Conservation (phyloP, 2,888 invertebrate species). For the Zele albiditarsus region DNA sequence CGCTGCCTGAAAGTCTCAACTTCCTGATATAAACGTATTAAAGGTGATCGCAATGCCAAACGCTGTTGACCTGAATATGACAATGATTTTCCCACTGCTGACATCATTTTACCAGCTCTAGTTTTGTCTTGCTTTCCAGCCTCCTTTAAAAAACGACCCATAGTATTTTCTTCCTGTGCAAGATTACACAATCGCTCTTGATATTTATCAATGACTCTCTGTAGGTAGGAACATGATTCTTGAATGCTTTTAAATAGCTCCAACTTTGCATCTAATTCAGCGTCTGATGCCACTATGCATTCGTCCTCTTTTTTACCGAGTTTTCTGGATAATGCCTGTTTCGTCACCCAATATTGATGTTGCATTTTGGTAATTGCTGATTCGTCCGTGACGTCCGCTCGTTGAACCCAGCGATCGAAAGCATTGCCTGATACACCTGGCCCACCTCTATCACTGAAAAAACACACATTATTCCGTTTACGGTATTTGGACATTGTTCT, state of each 20-base stretch:
- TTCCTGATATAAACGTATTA: conserved; percentile 92
- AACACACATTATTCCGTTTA: conserved; percentile 8
- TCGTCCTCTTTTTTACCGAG: conserved; percentile 98
- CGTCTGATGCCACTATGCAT: conserved; percentile 95
- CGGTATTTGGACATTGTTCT: neutral
- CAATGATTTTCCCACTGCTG: conserved; percentile 88
- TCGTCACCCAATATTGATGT: conserved; percentile 98
- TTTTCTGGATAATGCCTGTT: conserved; percentile 93
- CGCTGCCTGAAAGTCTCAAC: conserved; percentile 97
- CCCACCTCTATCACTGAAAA: conserved; percentile 61
- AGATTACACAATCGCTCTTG: conserved; percentile 93
- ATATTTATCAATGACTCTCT: conserved; percentile 92
- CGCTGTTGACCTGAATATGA: conserved; percentile 94
- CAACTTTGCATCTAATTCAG: conserved; percentile 96
- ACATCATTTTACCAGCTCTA: conserved; percentile 88
- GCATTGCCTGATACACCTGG: conserved; percentile 68
- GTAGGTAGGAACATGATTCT: conserved; percentile 89
- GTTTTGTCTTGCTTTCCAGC: conserved; percentile 91
- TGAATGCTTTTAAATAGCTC: conserved; percentile 94
- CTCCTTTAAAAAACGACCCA: conserved; percentile 95
- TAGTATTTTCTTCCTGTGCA: conserved; percentile 95
- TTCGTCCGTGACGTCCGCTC: conserved; percentile 69
- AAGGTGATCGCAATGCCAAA: conserved; percentile 87
- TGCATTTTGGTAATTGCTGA: conserved; percentile 82
- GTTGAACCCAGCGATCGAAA: conserved; percentile 75